Evolutionary conservation across 1,140 invertebrate species (phyloP), one percentile per base, ranked within the genome.

Genomic region (Drosophila repletoides): DNA sequence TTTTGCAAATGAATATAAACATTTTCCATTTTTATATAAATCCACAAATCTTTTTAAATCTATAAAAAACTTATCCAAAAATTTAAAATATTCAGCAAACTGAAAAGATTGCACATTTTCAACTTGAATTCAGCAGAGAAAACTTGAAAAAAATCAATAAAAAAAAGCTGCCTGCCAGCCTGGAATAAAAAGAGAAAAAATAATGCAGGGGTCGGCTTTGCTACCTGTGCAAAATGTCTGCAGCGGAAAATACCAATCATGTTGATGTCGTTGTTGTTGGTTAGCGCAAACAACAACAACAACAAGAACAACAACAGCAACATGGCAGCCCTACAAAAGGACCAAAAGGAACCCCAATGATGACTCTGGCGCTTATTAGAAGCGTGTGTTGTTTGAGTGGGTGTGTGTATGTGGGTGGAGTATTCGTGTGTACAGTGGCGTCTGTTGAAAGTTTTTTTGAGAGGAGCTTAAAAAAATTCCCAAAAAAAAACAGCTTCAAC

Each of bases 181-280:
- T 17, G 9, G n/a, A 41, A 56, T 24, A 56, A 29, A 33, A 69
- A 29, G 53, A 56, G 64, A 61, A 68, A 61, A 31, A 61, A 68
- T 58, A 76, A 83, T 70, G 59, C 59, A 59, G 41, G 77, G 77
- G 77, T 73, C 77, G 63, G 17, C 29, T 46, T 53, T 43, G 53
- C 69, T 61, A 59, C 59, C 66, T 75, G 70, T 63, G 71, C 53
- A 66, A 87, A 87, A 86, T 83, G 77, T 79, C 77, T 88, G 76
- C 71, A 79, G 55, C 83, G 83, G 83, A 88, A 88, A 88, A 88
- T 79, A 79, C 77, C 83, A 88, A 88, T 88, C 77, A 88, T 87
- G 76, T 71, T 71, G 81, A 65, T 80, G 79, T 59, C 33, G 36
- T 63, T 75, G 61, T 67, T 74, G 60, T 58, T 80, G 70, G 55